These are phyloP conservation scores for Ditula angustiorana DNA, from an alignment of 2,888 invertebrate species.

Conservation along the genomic window DNA sequence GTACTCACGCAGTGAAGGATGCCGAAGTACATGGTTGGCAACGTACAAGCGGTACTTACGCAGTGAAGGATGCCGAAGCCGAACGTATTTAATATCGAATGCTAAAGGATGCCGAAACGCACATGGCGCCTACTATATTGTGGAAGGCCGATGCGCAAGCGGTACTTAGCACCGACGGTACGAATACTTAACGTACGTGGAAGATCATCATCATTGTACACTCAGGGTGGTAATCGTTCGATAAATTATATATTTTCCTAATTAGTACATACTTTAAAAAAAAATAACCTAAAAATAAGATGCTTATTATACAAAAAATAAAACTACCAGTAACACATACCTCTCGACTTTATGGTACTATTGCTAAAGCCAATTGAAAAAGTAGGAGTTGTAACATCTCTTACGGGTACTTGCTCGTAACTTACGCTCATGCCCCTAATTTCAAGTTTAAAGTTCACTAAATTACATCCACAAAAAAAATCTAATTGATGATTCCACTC, in stretches of 20 bases:
- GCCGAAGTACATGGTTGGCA: too few species aligned
- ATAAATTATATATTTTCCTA: not conserved
- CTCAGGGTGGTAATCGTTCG: slow-evolving; percentile 6
- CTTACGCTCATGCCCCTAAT: too few species aligned
- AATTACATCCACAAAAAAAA: too few species aligned
- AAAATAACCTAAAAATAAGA: not conserved
- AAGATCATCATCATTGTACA: not conserved
- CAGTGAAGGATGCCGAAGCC: slow-evolving; percentile 12
- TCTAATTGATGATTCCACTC: too few species aligned
- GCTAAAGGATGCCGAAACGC: slow-evolving; percentile 7
- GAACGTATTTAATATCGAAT: not conserved
- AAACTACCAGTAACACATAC: too few species aligned
- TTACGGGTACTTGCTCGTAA: too few species aligned
- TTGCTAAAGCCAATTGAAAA: too few species aligned
- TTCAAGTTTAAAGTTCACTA: too few species aligned
- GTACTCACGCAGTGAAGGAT: slow-evolving; percentile 9
- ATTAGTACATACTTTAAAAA: not conserved
- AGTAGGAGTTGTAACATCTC: too few species aligned
- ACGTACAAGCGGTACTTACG: slow-evolving; percentile 8
- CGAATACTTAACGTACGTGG: not conserved
- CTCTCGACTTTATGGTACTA: too few species aligned
- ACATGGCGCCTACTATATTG: not conserved
- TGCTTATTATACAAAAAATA: not conserved
- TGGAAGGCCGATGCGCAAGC: slow-evolving; percentile 3
- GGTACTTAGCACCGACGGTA: not conserved